phyloP scores from a whole-genome alignment of 1,140 invertebrate genomes.

The Grapholita molesta region DNA sequence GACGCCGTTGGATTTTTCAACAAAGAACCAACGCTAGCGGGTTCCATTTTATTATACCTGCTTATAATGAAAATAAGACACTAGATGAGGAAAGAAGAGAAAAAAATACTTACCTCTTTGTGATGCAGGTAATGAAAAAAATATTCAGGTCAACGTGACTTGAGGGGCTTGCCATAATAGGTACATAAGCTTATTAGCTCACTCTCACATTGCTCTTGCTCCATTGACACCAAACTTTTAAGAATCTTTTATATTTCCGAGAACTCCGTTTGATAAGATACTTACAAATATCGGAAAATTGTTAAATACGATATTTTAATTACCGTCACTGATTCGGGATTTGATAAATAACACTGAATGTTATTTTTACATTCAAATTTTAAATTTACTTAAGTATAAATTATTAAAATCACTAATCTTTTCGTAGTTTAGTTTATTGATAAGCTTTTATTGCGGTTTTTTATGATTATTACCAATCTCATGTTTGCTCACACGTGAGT shows the following conservation, averaged over 20 bases:
- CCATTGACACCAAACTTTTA: neutral
- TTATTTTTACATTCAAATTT: neutral
- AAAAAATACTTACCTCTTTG: constrained; percentile 54
- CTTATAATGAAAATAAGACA: constrained; percentile 55
- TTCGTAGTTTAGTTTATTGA: neutral
- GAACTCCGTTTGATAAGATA: neutral
- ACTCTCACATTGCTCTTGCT: constrained; percentile 33
- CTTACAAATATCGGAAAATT: constrained; percentile 16
- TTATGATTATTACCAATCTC: neutral
- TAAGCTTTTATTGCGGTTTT: neutral
- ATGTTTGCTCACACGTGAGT: neutral
- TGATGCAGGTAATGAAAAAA: constrained; percentile 65
- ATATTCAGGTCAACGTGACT: constrained; percentile 52
- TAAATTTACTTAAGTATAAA: neutral
- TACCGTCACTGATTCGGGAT: no score
- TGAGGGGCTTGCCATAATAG: constrained; percentile 35
- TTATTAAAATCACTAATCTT: neutral
- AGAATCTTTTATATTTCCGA: neutral
- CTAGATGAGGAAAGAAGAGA: constrained; percentile 45
- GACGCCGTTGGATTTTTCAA: constrained; percentile 43
- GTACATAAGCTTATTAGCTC: constrained; percentile 53
- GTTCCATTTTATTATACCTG: constrained; percentile 46
- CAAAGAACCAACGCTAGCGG: constrained; percentile 42
- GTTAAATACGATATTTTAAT: neutral
- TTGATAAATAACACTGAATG: neutral